phyloP scores from a whole-genome alignment of 2,113 vertebrate genomes.

The Colinus virginianus region DNA sequence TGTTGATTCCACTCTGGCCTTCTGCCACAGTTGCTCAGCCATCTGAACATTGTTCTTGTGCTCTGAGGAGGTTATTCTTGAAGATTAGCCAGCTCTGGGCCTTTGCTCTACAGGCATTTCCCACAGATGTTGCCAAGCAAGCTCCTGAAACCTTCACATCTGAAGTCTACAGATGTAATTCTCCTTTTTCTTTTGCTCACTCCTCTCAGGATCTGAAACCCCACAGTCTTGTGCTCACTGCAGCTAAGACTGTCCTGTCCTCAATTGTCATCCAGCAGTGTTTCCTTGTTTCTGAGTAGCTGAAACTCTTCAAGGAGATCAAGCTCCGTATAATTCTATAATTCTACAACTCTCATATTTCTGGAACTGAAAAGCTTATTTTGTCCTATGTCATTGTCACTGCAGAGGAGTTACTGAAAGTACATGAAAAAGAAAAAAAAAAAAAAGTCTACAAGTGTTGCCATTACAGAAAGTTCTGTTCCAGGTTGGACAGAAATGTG shows the following conservation, averaged over 20 bases:
- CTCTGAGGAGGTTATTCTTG: background rate
- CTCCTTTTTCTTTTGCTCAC: background rate
- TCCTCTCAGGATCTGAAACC: slow-evolving; percentile 34
- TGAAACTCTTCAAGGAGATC: background rate
- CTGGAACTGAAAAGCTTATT: background rate
- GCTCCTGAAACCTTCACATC: slow-evolving; percentile 34
- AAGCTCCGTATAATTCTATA: background rate
- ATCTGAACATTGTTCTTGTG: background rate
- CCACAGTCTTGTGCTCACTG: background rate
- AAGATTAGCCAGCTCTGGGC: slow-evolving; percentile 26
- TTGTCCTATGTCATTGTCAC: background rate
- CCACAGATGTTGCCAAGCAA: slow-evolving; percentile 44
- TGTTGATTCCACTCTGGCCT: background rate
- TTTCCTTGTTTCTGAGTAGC: background rate
- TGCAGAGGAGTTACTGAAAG: background rate
- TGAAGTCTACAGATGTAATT: background rate
- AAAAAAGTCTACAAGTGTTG: background rate
- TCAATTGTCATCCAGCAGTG: background rate
- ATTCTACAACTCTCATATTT: background rate
- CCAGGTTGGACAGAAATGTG: background rate
- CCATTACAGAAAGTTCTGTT: background rate
- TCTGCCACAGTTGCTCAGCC: slow-evolving; percentile 13
- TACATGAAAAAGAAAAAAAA: background rate
- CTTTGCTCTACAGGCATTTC: slow-evolving; percentile 41
- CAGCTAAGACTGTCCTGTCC: background rate